Evolutionary conservation across 2,797 vertebrate species (phyloP).

Genomic region (Chloroceryle amazona): DNA sequence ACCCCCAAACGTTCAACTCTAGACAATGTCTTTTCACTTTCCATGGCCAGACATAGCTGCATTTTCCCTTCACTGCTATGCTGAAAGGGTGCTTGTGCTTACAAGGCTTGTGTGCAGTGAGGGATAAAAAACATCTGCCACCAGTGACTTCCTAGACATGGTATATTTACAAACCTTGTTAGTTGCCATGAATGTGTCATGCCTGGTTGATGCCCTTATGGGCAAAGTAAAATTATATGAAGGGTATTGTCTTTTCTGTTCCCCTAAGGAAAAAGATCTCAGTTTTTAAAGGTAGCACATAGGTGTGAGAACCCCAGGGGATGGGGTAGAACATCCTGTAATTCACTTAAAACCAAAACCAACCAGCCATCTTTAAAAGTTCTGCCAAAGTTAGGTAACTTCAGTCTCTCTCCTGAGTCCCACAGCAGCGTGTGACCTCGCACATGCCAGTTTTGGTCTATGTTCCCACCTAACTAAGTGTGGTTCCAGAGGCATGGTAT

Average conservation of each 20-base stretch:
- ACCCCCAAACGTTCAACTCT: background rate
- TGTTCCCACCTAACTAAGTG: background rate
- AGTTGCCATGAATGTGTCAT: slow-evolving; percentile 65
- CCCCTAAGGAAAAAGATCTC: background rate
- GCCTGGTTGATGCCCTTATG: slow-evolving; percentile 64
- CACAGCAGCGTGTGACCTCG: background rate
- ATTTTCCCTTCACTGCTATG: background rate
- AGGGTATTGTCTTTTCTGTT: slow-evolving; percentile 15
- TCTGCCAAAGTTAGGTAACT: background rate
- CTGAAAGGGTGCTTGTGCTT: slow-evolving; percentile 42
- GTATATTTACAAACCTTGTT: slow-evolving; percentile 77
- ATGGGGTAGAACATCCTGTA: background rate
- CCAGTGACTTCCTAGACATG: slow-evolving; percentile 66
- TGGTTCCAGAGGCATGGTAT: background rate
- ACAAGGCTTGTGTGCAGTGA: slow-evolving; percentile 68
- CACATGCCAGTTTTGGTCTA: background rate
- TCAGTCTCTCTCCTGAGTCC: background rate
- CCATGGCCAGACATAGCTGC: background rate
- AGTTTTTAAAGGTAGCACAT: background rate
- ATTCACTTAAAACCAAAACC: background rate
- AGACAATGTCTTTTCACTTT: slow-evolving; percentile 6
- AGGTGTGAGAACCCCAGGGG: background rate
- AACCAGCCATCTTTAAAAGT: background rate
- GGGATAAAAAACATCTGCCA: slow-evolving; percentile 75
- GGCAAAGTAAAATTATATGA: slow-evolving; percentile 20